Evolutionary conservation across 2,113 vertebrate species (phyloP).

Genomic region (Motacilla tschutschensis): DNA sequence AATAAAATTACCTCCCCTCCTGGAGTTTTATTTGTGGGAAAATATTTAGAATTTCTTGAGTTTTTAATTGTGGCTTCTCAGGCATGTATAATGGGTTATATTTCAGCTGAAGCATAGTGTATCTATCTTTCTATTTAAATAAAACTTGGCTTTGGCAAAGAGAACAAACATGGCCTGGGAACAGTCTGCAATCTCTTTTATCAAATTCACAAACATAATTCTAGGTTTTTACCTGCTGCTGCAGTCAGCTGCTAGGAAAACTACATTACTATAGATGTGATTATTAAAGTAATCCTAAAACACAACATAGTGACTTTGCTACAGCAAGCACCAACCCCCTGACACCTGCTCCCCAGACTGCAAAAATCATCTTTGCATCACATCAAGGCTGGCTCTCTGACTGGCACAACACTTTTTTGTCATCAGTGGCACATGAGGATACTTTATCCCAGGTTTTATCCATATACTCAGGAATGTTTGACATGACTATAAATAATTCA

Average conservation of each 20-base stretch:
- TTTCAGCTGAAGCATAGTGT: background rate
- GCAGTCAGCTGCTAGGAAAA: background rate
- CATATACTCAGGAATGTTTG: slow-evolving; percentile 49
- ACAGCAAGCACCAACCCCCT: background rate
- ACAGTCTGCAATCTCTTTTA: background rate
- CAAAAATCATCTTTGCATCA: background rate
- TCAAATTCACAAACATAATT: background rate
- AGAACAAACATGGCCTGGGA: slow-evolving; percentile 5
- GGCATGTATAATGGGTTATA: background rate
- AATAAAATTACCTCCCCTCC: background rate
- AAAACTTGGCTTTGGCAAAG: background rate
- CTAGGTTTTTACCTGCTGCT: slow-evolving; percentile 4
- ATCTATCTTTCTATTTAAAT: slow-evolving; percentile 2
- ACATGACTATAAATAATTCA: slow-evolving; percentile 62
- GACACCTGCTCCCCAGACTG: background rate
- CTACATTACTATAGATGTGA: background rate
- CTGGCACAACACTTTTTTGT: background rate
- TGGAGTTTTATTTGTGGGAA: background rate
- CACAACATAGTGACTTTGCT: background rate
- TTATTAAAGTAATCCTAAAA: slow-evolving; percentile 4
- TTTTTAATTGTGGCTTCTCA: background rate
- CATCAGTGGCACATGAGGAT: background rate
- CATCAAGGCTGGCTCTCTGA: background rate
- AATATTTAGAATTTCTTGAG: background rate
- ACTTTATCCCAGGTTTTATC: slow-evolving; percentile 22